These are phyloP conservation scores for Oxyscelio sp. DNA, from an alignment of 2,888 invertebrate genomes.

Conservation along the genomic window DNA sequence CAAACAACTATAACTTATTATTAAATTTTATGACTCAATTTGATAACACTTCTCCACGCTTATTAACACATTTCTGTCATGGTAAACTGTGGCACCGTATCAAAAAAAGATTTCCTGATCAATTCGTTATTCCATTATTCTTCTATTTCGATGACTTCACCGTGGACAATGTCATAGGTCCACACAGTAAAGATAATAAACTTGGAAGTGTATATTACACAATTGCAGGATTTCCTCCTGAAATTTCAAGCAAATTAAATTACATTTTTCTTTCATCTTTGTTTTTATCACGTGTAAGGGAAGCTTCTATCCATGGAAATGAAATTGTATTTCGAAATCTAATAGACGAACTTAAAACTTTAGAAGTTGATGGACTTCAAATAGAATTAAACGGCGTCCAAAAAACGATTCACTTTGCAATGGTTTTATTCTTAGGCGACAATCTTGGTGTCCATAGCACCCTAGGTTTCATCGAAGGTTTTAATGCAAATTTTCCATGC, in stretches of 20 bases:
- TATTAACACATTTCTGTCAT: constrained; percentile 37
- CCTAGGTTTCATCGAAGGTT: constrained; percentile 63
- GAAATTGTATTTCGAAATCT: constrained; percentile 27
- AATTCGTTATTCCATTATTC: constrained; percentile 36
- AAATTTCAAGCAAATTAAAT: constrained; percentile 5
- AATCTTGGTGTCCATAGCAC: constrained; percentile 69
- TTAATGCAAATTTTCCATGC: constrained; percentile 65
- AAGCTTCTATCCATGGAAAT: no score
- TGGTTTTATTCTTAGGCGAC: constrained; percentile 64
- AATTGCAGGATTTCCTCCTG: constrained; percentile 26
- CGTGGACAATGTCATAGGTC: constrained; percentile 41
- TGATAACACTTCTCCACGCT: not conserved
- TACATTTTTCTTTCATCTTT: no score
- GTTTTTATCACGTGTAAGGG: no score
- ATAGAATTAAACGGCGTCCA: constrained; percentile 13
- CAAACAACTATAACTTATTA: constrained; percentile 7
- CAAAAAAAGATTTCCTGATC: constrained; percentile 15
- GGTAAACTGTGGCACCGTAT: constrained; percentile 40
- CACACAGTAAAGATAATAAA: constrained; percentile 39
- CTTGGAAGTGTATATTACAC: constrained; percentile 46
- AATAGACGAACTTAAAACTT: constrained; percentile 30
- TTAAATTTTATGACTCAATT: constrained; percentile 9
- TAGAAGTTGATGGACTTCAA: constrained; percentile 28
- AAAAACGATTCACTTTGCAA: constrained; percentile 40
- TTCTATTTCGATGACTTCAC: constrained; percentile 55